Evolutionary conservation across 2,113 vertebrate species (phyloP), one percentile per base, ranked within the genome.

Genomic region (Nannobrachium achirus): DNA sequence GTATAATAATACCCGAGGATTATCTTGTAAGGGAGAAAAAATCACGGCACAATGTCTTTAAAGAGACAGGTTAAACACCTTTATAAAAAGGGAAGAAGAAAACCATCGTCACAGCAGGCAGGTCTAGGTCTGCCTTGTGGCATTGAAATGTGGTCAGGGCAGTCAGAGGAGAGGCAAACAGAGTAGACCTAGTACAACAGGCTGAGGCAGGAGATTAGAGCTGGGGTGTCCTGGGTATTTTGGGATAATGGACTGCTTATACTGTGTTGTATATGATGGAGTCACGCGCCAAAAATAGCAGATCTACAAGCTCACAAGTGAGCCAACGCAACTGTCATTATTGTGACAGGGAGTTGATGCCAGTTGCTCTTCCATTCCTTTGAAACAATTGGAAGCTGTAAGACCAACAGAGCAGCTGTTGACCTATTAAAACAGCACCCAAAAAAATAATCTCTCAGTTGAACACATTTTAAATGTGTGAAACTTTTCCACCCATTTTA

Each of bases 351-450:
- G 52, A 42, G 10, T 75, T 69, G 52, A 68, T 57, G 4, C 73
- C 79, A 79, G 71, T 78, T 78, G 79, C 65, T 69, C 61, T 49
- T 67, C 50, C 73, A 56, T 75, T 73, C 68, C 62, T 76, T 46
- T 68, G 49, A 74, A 81, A 76, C 70, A 81, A 78, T 78, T 64
- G 79, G 42, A 48, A 74, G 66, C 38, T 69, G 41, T 20, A 8
- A 42, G 40, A 45, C 62, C 20, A 50, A 10, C 67, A 39, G 76
- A 42, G 56, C 2, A 58, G 6, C 39, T 18, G 10, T 41, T 81
- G 81, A 49, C 13, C 52, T 6, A 60, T 66, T 25, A 63, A 80
- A 85, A 85, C 73, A 83, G n/a, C n/a, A n/a, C n/a, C n/a, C n/a
- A n/a, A n/a, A n/a, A n/a, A n/a, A n/a, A n/a, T n/a, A n/a, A n/a